Percentiles rank a stretch among this genome's conserved stretches.
Conservation (phyloP, 2,797 vertebrate species). For the Rhynchotus rufescens region DNA sequence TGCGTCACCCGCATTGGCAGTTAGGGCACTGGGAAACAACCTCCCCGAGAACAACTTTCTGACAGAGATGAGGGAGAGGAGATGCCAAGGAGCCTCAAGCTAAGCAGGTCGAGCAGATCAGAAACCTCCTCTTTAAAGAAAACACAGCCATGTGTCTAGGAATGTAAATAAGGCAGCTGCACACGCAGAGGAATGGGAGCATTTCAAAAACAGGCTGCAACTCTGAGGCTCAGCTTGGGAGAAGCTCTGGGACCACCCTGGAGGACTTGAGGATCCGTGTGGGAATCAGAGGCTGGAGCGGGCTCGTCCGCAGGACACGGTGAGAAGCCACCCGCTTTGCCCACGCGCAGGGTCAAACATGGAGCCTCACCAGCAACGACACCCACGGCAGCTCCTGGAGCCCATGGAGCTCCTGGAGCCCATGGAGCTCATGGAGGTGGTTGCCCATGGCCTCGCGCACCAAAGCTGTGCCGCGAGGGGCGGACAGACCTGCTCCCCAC, state of each 20-base stretch:
- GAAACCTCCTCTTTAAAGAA: conserved; percentile 54
- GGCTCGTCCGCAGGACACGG: no score
- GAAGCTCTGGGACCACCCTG: background rate
- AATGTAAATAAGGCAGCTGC: conserved; percentile 63
- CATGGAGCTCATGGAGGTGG: no score
- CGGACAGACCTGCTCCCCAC: background rate
- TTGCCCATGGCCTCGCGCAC: no score
- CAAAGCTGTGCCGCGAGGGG: background rate
- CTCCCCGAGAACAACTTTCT: conserved; percentile 19
- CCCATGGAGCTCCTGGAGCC: no score
- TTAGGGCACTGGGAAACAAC: background rate
- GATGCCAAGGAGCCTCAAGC: conserved; percentile 53
- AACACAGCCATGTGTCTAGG: conserved; percentile 31
- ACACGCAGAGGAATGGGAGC: background rate
- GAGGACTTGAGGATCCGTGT: background rate
- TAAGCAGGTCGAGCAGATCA: conserved; percentile 38
- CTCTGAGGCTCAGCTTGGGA: background rate
- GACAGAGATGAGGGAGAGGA: background rate
- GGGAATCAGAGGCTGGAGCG: no score
- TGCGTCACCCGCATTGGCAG: background rate
- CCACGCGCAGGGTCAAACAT: background rate
- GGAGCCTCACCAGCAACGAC: background rate
- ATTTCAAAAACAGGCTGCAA: background rate
- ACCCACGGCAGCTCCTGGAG: no score
- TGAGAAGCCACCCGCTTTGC: background rate